Base-by-base conservation (phyloP, 2,888 invertebrate species). In the Ormyrus nitidulus region DNA sequence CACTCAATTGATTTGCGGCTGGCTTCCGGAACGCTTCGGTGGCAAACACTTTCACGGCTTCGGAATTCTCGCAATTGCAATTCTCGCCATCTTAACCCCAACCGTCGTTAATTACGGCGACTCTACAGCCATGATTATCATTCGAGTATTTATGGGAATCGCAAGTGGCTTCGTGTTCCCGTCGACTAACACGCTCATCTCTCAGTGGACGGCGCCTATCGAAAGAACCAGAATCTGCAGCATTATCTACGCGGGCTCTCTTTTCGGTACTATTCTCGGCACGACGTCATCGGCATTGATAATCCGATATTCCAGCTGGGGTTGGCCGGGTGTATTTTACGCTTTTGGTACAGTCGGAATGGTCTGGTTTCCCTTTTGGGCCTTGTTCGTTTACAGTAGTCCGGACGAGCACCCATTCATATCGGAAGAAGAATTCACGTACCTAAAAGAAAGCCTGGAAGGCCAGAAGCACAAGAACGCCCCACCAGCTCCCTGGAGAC, bases 1-100 rank as follows among this genome's bases (percentile, higher is more conserved):
- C 0, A 96, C 96, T 0, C 96, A 97, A 87, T 89, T 97, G 49
- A 97, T 97, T 0, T 97, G 96, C 65, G 97, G 96, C 77, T 91
- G 95, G 66, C 87, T 97, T 58, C 95, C 97, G 0, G 96, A 96
- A 85, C 93, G 93, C 84, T 95, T 95, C 83, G 97, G 97, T 46
- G 96, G 96, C 13, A 96, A 96, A 89, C 95, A 95, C 91, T 93
- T 95, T 0, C 91, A 96, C 68, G 96, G 96, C 0, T 91, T 96
- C 72, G 97, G 97, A 65, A 94, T 97, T 34, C 91, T 97, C 2
- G 94, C 94, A 9, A 96, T 96, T 0, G 95, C 96, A 0, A 88
- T 96, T 7, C 94, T 96, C 84, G 96, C 96, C 0, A 87, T 96
- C 10, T 86, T 96, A 0, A 96, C 96, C 0, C 96, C 96, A 0